These are phyloP conservation scores for Nasonia longicornis DNA, from an alignment of 1,140 invertebrate species.

Conservation along the genomic window DNA sequence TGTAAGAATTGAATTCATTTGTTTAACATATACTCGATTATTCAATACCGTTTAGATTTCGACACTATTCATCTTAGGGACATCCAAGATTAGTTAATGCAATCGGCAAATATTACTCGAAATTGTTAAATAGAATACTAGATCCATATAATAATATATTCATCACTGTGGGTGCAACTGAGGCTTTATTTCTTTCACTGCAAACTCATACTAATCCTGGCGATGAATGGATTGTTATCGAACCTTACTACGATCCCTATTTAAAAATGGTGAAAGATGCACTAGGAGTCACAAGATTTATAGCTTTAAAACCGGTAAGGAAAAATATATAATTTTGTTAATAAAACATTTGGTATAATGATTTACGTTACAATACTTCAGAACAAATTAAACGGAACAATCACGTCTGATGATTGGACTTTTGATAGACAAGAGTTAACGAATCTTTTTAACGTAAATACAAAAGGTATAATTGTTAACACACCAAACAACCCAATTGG, in stretches of 20 bases:
- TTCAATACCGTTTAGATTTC: no score
- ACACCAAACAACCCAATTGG: constrained; percentile 96
- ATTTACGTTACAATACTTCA: constrained; percentile 49
- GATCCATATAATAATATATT: constrained; percentile 88
- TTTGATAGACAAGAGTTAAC: constrained; percentile 87
- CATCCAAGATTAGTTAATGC: constrained; percentile 90
- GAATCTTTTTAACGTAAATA: constrained; percentile 87
- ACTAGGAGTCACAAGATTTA: constrained; percentile 89
- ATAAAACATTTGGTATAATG: background rate
- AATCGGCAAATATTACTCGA: constrained; percentile 86
- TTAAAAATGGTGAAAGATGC: constrained; percentile 90
- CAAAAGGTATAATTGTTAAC: constrained; percentile 95
- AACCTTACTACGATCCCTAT: constrained; percentile 98
- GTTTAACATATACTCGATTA: no score
- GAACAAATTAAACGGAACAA: constrained; percentile 62
- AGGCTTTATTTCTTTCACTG: constrained; percentile 86
- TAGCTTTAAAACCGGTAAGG: constrained; percentile 85
- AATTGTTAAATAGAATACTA: constrained; percentile 79
- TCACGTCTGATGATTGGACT: constrained; percentile 87
- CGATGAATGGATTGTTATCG: constrained; percentile 96
- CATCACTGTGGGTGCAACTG: constrained; percentile 92
- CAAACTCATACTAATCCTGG: constrained; percentile 86
- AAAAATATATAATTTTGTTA: constrained; percentile 8
- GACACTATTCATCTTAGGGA: constrained; percentile 73
- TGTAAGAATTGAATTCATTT: no score